Evolutionary conservation across 2,797 vertebrate species (phyloP).

Genomic region (Lateolabrax maculatus): DNA sequence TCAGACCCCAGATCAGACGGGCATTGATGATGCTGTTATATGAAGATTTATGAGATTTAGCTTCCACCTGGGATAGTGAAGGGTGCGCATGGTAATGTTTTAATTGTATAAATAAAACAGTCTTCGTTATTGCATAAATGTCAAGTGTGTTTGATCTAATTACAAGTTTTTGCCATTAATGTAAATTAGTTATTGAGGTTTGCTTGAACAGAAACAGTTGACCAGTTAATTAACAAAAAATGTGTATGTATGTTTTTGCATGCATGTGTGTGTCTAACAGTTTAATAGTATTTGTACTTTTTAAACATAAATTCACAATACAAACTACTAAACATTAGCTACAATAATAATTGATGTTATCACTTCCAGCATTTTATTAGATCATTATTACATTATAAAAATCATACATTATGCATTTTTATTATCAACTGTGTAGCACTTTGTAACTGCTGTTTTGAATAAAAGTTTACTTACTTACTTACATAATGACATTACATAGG

Average conservation of each 20-base stretch:
- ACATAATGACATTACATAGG: neutral
- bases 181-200: neutral
- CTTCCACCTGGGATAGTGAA: conserved; percentile 19
- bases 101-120: conserved; percentile 13
- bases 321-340: neutral
- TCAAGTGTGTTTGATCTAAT: conserved; percentile 8
- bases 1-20: conserved; percentile 33
- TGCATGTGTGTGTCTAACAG: neutral
- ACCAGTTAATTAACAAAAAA: neutral
- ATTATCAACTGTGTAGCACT: no score
- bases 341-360: neutral
- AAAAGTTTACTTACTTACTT: no score
- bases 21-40: conserved; percentile 41
- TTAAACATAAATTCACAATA: no score
- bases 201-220: neutral
- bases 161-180: neutral
- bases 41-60: conserved; percentile 48
- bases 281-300: no score
- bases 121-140: neutral
- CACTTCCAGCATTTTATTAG: neutral
- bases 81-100: neutral
- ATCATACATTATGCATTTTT: neutral
- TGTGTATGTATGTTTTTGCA: neutral
- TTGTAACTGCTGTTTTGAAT: no score
- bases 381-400: neutral